Conservation (phyloP, 53 echinoderm and acorn worm species). For the Pentamera pediparva region DNA sequence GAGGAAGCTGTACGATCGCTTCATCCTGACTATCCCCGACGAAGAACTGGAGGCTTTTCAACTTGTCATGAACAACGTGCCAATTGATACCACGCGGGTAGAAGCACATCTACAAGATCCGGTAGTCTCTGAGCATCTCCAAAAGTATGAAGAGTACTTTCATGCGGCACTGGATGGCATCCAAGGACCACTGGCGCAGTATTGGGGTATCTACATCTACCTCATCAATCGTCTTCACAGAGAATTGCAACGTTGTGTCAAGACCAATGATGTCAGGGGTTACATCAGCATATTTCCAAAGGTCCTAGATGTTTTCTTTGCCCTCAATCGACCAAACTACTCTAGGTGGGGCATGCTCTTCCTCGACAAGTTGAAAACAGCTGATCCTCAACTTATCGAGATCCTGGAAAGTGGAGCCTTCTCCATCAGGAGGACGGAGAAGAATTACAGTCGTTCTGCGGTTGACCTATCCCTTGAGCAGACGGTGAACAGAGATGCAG, state of each 20-base stretch:
- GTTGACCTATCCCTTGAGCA: slow-evolving; percentile 56
- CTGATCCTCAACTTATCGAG: slow-evolving; percentile 29
- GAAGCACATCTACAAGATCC: slow-evolving; percentile 39
- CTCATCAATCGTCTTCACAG: slow-evolving; percentile 59
- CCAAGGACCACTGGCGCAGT: slow-evolving; percentile 39
- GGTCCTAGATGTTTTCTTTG: slow-evolving; percentile 47
- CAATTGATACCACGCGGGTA: neutral
- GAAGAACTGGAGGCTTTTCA: neutral
- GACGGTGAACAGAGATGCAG: slow-evolving; percentile 50
- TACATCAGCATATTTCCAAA: slow-evolving; percentile 46
- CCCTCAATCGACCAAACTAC: slow-evolving; percentile 62
- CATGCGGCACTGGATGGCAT: slow-evolving; percentile 23
- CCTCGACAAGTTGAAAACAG: slow-evolving; percentile 37
- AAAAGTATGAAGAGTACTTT: slow-evolving; percentile 47
- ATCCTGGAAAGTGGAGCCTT: slow-evolving; percentile 50
- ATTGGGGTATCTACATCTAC: slow-evolving; percentile 39
- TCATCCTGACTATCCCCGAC: too few species aligned
- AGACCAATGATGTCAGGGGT: slow-evolving; percentile 52
- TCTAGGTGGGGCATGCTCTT: slow-evolving; percentile 65
- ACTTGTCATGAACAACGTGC: slow-evolving; percentile 1
- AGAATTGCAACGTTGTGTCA: slow-evolving; percentile 52
- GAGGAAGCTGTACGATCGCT: slow-evolving; percentile 37
- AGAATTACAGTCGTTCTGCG: slow-evolving; percentile 41
- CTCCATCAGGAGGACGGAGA: slow-evolving; percentile 47
- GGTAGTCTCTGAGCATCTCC: slow-evolving; percentile 25